These are phyloP conservation scores for Coenonympha arcania DNA, from an alignment of 2,888 invertebrate genomes.

Conservation along the genomic window DNA sequence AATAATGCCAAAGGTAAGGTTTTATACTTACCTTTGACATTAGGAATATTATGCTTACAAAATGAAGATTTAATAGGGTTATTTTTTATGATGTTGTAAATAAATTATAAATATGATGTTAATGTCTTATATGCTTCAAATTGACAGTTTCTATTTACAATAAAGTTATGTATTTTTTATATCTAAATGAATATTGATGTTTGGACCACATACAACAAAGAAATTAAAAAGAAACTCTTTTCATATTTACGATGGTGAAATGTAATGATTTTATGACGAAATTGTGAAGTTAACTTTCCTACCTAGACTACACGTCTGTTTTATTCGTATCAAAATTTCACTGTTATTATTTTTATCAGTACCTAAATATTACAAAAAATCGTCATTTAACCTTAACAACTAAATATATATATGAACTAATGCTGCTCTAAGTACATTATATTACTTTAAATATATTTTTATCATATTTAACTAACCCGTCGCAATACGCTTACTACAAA, in stretches of 20 bases:
- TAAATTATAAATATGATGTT: background rate
- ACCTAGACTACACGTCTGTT: no score
- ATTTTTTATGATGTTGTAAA: background rate
- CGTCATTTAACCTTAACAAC: constrained; percentile 2
- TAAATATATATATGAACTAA: constrained; percentile 1
- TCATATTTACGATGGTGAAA: no score
- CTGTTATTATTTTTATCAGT: no score
- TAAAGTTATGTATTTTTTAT: background rate
- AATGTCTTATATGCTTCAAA: background rate
- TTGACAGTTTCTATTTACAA: background rate
- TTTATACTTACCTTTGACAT: no score
- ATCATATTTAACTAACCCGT: no score
- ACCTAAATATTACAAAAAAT: constrained; percentile 8
- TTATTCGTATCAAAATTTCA: no score
- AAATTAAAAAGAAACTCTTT: no score
- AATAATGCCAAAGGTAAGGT: background rate
- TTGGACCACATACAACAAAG: background rate
- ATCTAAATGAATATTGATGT: background rate
- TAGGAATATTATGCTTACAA: no score
- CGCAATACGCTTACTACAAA: background rate
- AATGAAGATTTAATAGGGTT: background rate
- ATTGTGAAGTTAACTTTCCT: no score
- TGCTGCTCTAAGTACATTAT: constrained; percentile 10
- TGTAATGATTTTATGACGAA: background rate
- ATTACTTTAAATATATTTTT: no score